Evolutionary conservation across 2,888 invertebrate genomes (phyloP).

Genomic region (Cryptus viduatorius): DNA sequence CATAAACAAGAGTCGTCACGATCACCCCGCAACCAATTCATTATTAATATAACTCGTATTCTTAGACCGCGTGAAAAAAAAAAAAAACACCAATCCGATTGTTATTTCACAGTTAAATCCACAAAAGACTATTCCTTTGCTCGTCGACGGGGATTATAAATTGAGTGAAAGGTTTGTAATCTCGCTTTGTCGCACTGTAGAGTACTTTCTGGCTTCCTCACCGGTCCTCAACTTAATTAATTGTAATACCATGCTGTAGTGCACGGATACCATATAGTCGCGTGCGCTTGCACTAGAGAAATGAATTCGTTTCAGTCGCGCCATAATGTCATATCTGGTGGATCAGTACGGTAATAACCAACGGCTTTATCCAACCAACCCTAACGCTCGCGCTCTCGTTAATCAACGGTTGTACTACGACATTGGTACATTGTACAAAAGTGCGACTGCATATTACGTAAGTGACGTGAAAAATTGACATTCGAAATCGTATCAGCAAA

Average conservation of each 20-base stretch:
- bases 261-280: neutral
- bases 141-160: constrained; percentile 81
- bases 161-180: constrained; percentile 79
- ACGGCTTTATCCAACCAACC: constrained; percentile 84
- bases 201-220: neutral
- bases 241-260: neutral
- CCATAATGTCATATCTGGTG: constrained; percentile 85
- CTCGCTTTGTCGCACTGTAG: neutral
- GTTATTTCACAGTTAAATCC: constrained; percentile 77
- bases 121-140: constrained; percentile 77
- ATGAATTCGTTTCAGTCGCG: constrained; percentile 81
- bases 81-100: neutral
- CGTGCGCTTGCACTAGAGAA: neutral
- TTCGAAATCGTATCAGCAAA: neutral
- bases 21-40: neutral
- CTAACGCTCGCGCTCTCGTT: constrained; percentile 83
- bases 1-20: too few relatives aligned
- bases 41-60: neutral
- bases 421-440: constrained; percentile 82
- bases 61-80: neutral
- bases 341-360: constrained; percentile 85
- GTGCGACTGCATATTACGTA: constrained; percentile 84
- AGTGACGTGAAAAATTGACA: constrained; percentile 81
- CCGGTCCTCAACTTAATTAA: constrained; percentile 6
- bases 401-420: constrained; percentile 85